A percentile compares a stretch with the other conserved stretches of the same genome.
Conservation (phyloP, 2,797 vertebrate species). For the Peromyscus eremicus region DNA sequence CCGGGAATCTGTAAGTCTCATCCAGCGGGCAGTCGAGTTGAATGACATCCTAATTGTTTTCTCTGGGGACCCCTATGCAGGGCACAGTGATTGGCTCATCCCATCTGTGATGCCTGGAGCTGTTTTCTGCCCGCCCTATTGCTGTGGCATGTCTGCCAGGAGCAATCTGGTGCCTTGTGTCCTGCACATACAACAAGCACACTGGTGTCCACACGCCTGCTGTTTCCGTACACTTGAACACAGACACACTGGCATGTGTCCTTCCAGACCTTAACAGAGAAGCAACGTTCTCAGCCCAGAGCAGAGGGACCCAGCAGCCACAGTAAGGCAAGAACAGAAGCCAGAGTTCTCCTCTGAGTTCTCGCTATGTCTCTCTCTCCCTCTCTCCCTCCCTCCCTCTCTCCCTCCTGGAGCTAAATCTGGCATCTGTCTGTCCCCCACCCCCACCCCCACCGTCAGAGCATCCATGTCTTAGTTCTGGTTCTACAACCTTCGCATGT, state of each 20-base stretch:
- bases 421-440: not conserved
- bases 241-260: not conserved
- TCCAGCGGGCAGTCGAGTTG: not conserved
- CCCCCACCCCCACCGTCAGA: not conserved
- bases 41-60: not conserved
- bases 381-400: not conserved
- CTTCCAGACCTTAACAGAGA: not conserved
- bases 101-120: slow-evolving; percentile 22
- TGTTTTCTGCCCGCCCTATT: slow-evolving; percentile 14
- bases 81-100: not conserved
- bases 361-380: not conserved
- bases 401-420: not conserved
- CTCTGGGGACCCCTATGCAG: not conserved
- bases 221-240: not conserved
- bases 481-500: not conserved
- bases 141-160: slow-evolving; percentile 23
- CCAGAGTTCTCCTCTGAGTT: not conserved
- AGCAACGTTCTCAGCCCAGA: not conserved
- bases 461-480: not conserved
- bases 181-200: slow-evolving; percentile 20
- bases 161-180: slow-evolving; percentile 54
- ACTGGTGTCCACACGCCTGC: not conserved
- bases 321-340: slow-evolving; percentile 5
- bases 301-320: not conserved
- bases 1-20: not conserved